These are phyloP conservation scores for Oryzias woworae DNA, from an alignment of 2,113 vertebrate species.

Conservation along the genomic window DNA sequence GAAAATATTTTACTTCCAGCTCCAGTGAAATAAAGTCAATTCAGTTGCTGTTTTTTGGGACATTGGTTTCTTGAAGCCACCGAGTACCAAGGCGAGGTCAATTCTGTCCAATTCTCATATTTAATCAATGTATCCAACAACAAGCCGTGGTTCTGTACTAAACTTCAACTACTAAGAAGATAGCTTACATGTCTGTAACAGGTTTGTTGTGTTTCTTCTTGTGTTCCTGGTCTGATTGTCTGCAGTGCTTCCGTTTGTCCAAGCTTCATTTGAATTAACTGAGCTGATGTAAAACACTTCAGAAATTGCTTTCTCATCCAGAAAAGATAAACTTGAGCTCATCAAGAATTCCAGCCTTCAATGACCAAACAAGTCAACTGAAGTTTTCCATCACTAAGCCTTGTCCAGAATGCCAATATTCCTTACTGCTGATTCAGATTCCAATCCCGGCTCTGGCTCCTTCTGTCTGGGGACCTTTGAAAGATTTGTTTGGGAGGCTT, in stretches of 20 bases:
- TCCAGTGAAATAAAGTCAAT: no score
- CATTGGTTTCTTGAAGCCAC: no score
- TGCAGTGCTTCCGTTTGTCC: conserved; percentile 31
- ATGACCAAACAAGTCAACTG: conserved; percentile 43
- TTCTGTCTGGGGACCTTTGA: conserved; percentile 46
- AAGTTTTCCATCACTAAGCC: conserved; percentile 53
- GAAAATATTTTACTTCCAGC: no score
- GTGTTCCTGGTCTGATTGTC: conserved; percentile 35
- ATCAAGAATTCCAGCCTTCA: conserved; percentile 58
- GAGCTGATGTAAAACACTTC: conserved; percentile 59
- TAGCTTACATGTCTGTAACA: conserved; percentile 12
- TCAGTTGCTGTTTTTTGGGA: no score
- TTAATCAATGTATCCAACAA: no score
- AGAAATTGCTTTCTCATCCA: conserved; percentile 53
- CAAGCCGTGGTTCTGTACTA: not conserved
- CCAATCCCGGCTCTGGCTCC: conserved; percentile 36
- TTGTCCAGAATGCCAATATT: conserved; percentile 60
- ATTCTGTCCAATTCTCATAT: no score
- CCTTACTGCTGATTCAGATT: conserved; percentile 57
- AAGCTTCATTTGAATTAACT: conserved; percentile 42
- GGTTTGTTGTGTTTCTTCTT: not conserved
- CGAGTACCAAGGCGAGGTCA: no score
- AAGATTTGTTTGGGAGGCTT: conserved; percentile 72
- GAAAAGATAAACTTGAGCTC: conserved; percentile 63
- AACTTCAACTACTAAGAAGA: conserved; percentile 14